These are phyloP conservation scores for Lycodopsis pacificus DNA, from an alignment of 2,797 vertebrate species.

Conservation along the genomic window DNA sequence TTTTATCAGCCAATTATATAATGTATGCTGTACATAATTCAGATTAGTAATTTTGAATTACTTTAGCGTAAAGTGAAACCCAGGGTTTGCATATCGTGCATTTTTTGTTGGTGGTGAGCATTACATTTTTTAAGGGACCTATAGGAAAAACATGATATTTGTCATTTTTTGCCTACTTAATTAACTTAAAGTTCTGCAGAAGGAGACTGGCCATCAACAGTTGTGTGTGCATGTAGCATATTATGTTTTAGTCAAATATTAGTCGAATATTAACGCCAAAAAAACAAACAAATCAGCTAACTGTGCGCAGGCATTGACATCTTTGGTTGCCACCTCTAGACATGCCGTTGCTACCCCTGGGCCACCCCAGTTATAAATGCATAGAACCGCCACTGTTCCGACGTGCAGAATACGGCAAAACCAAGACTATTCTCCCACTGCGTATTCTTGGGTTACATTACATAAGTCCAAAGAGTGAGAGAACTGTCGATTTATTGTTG, in stretches of 20 bases:
- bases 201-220: neutral
- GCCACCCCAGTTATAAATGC: neutral
- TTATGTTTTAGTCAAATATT: neutral
- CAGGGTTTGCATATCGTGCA: neutral
- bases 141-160: neutral
- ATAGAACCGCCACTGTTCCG: neutral
- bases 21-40: neutral
- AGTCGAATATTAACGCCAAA: neutral
- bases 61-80: neutral
- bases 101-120: neutral
- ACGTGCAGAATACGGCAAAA: slow-evolving; percentile 4
- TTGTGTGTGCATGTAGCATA: neutral
- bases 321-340: neutral
- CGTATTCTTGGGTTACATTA: slow-evolving; percentile 5
- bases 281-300: neutral
- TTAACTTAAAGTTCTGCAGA: neutral
- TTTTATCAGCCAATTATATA: neutral
- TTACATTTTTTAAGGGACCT: neutral
- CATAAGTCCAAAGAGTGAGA: neutral
- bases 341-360: neutral
- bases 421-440: neutral
- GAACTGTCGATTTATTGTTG: neutral
- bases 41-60: neutral
- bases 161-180: neutral
- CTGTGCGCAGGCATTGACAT: neutral